Evolutionary conservation across 2,797 vertebrate genomes (phyloP).

Genomic region (Rhinichthys osculus): DNA sequence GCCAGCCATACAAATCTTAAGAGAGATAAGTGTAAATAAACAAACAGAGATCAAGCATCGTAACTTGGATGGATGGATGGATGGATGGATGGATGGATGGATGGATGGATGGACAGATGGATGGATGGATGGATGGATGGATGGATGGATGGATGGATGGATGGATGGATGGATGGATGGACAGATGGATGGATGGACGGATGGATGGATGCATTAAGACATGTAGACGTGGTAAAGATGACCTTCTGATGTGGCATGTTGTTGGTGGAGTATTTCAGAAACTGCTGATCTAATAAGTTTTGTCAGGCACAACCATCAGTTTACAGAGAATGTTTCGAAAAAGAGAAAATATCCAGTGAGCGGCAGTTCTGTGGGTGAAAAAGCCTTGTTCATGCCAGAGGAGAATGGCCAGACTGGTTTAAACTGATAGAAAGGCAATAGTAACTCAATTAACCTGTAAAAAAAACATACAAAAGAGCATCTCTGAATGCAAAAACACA

Average conservation of each 20-base stretch:
- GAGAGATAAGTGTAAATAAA: constrained; percentile 39
- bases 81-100: neutral
- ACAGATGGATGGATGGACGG: neutral
- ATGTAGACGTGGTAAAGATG: neutral
- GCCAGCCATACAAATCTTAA: constrained; percentile 8
- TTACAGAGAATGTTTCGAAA: neutral
- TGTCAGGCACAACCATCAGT: too few species aligned
- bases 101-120: neutral
- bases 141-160: neutral
- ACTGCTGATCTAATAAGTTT: too few species aligned
- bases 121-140: neutral
- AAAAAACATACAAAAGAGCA: too few species aligned
- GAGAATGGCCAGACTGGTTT: constrained; percentile 43
- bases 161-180: neutral
- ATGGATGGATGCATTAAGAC: neutral
- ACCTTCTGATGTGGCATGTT: neutral
- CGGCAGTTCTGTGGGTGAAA: neutral
- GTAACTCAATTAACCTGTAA: neutral
- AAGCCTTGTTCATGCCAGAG: constrained; percentile 51
- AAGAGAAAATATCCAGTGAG: neutral
- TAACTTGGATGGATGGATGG: neutral
- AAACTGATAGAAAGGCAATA: neutral
- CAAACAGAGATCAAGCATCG: constrained; percentile 23
- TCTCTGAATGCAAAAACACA: too few species aligned
- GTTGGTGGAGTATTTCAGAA: neutral